Conservation (phyloP, 1,140 invertebrate species). For the Drosophila equinoxialis region DNA sequence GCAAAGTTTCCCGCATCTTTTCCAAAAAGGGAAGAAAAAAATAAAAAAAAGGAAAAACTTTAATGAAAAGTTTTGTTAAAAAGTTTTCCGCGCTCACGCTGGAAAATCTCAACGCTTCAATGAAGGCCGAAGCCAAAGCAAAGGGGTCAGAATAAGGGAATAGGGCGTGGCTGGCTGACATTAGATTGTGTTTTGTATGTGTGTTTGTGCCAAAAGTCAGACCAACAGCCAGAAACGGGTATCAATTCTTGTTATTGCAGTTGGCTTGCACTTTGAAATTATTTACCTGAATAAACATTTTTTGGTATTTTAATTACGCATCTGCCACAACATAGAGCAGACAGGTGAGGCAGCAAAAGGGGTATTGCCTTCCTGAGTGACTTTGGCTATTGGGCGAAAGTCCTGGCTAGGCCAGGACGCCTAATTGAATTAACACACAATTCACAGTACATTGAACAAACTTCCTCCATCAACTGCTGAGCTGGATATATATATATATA, state of each 20-base stretch:
- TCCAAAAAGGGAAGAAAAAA: constrained; percentile 1
- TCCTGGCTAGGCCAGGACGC: constrained; percentile 8
- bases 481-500: not conserved
- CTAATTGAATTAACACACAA: constrained; percentile 81
- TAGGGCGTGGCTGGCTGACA: constrained; percentile 54
- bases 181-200: constrained; percentile 75
- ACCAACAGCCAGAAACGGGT: constrained; percentile 37
- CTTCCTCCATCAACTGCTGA: constrained; percentile 54
- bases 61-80: constrained; percentile 82
- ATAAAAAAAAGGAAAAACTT: constrained; percentile 52
- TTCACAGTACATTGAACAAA: constrained; percentile 78
- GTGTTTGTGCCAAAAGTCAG: constrained; percentile 68
- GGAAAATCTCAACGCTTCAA: constrained; percentile 78
- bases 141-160: not conserved
- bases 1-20: constrained; percentile 71
- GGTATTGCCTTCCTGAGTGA: constrained; percentile 13
- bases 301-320: constrained; percentile 80
- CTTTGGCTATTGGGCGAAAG: constrained; percentile 19
- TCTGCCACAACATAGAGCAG: constrained; percentile 29
- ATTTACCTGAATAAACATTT: constrained; percentile 82
- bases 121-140: constrained; percentile 41
- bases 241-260: constrained; percentile 79
- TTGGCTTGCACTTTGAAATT: constrained; percentile 75
- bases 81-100: constrained; percentile 65
- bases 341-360: not conserved